Base-by-base conservation (phyloP, 2,888 invertebrate genomes). In the Glaucopsyche alexis region DNA sequence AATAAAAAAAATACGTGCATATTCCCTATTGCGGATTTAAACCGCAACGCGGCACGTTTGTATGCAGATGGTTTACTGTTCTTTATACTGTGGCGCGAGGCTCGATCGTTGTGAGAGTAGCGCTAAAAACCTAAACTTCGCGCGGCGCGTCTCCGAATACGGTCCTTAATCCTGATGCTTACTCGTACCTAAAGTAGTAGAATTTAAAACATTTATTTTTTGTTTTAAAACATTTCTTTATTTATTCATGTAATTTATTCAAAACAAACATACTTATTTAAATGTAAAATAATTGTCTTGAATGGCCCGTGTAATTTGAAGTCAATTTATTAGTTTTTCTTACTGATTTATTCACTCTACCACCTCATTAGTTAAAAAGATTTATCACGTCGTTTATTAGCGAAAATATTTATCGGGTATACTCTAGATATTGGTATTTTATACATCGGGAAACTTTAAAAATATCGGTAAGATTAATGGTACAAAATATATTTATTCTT, bases 361-460 rank as follows among this genome's bases (percentile, higher is more conserved):
- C 66, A 38, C 29, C 13, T 49, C 49, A 74, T 79, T 64, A 78
- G 86, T 83, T 84, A 85, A 85, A 85, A 85, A 87, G 90, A 90
- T 90, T 89, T 89, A 90, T 87, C 79, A 87, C 87, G 86, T 87
- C 86, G 86, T 88, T 89, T 91, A 91, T 91, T 91, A 91, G 91
- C 85, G 79, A 78, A 88, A 87, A 88, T 90, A 91, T 91, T 88
- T 90, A 91, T 91, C 89, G 86, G 81, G 79, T 77, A 85, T 89
- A 89, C 89, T 88, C 83, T 85, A 82, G 88, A 87, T 88, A 90
- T 90, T 89, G 84, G 84, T 72, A 66, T n/a, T n/a, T 64, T 38
- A 47, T 16, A 29, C 19, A 47, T 69, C 8, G 55, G 55, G 47
- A 69, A 11, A 69, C 47, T 69, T 47, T 45, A 47, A 19, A 47